phyloP scores from a whole-genome alignment of 2,797 vertebrate species.

The Poecilia velifera region DNA sequence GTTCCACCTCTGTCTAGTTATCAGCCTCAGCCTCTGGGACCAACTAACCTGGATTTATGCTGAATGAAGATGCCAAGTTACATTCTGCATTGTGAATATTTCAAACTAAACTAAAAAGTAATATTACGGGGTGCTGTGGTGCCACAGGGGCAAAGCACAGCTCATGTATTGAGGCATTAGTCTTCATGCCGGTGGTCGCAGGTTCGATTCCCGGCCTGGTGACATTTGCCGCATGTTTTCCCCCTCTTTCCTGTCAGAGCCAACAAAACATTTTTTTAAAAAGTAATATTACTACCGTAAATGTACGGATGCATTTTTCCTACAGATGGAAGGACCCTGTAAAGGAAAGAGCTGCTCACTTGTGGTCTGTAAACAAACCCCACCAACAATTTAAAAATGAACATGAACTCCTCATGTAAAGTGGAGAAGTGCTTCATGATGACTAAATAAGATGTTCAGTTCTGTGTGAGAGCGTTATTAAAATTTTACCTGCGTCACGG shows the following conservation, averaged over 20 bases:
- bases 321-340: background rate
- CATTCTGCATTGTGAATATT: background rate
- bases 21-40: background rate
- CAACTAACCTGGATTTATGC: background rate
- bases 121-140: no score
- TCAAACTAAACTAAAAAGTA: no score
- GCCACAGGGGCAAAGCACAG: no score
- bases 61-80: background rate
- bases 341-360: background rate
- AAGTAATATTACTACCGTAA: no score
- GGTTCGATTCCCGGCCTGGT: no score
- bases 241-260: no score
- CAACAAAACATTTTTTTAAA: no score
- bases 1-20: background rate
- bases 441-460: background rate
- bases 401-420: background rate
- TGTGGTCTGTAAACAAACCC: background rate
- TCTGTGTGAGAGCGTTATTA: background rate
- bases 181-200: no score
- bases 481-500: conserved; percentile 1
- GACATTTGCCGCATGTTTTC: no score
- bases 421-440: background rate
- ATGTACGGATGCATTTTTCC: background rate
- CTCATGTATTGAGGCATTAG: no score
- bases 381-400: background rate